Base-by-base conservation (phyloP, 2,888 invertebrate species). In the Acleris emargana region DNA sequence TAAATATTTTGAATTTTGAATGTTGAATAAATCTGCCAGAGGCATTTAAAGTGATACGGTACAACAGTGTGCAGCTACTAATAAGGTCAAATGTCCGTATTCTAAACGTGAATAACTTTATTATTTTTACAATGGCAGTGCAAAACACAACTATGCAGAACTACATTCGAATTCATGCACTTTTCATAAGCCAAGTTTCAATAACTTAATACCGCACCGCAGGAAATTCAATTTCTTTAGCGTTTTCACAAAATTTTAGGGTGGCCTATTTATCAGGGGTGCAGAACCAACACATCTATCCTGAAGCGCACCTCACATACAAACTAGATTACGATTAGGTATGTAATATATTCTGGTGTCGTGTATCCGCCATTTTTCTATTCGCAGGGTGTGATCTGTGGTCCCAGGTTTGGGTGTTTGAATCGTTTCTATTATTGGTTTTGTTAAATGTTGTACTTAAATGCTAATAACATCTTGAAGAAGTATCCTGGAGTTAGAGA, bases 261-360 rank as follows among this genome's bases (percentile, higher is more conserved):
- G 77, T 76, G 76, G 75, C 76, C 84, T 86, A 88, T 88, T 87
- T 88, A 87, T 88, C 87, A 87, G 80, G 75, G 82, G 79, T 78
- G 81, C 79, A 82, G 82, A 86, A 87, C 87, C 82, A 84, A 84
- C 85, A 85, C 86, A 87, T 89, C 82, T 83, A 86, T 86, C 79
- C 73, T 78, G 76, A 74, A 75, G 74, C 81, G 77, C 82, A 87
- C 84, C 83, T 86, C 83, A 86, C 87, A 87, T 85, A 86, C 84
- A 83, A 86, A 84, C 81, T 86, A 83, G 84, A 84, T 84, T 83
- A 76, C 84, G 87, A 88, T 89, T 88, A 84, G 59, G 54, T 54
- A 18, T 84, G 81, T 89, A 84, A 88, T 88, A 85, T 89, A 89
- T 90, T 89, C 87, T 80, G 80, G 80, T 86, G 86, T 88, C 88